These are phyloP conservation scores for Ceratina calcarata DNA, from an alignment of 1,140 invertebrate species.

Conservation along the genomic window DNA sequence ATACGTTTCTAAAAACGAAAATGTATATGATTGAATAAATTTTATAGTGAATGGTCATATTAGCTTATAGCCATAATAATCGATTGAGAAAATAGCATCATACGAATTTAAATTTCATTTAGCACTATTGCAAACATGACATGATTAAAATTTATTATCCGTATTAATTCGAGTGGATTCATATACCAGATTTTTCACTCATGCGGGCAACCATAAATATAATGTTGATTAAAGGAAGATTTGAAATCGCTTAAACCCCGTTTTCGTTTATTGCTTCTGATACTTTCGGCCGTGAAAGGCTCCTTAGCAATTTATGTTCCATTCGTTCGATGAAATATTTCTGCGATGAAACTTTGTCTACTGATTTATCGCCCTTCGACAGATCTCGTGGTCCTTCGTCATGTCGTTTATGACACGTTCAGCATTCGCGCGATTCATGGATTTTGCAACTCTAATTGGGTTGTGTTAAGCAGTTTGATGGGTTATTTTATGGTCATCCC, in stretches of 20 bases:
- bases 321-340: background rate
- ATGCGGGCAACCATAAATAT: conserved; percentile 34
- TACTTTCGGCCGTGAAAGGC: background rate
- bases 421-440: conserved; percentile 5
- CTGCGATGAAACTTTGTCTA: conserved; percentile 1
- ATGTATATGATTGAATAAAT: too few relatives aligned
- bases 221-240: conserved; percentile 35
- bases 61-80: too few relatives aligned
- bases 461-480: background rate
- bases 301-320: background rate
- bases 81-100: too few relatives aligned
- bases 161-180: too few relatives aligned
- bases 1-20: too few relatives aligned
- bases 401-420: background rate
- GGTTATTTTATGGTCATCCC: background rate
- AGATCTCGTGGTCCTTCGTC: background rate
- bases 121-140: too few relatives aligned
- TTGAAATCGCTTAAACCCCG: background rate
- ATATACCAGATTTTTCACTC: conserved; percentile 11
- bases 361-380: background rate
- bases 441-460: background rate
- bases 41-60: too few relatives aligned
- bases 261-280: background rate
- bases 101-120: too few relatives aligned
- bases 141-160: too few relatives aligned